These are phyloP conservation scores for Anthrax anthrax DNA, from an alignment of 2,888 invertebrate genomes.

Conservation along the genomic window DNA sequence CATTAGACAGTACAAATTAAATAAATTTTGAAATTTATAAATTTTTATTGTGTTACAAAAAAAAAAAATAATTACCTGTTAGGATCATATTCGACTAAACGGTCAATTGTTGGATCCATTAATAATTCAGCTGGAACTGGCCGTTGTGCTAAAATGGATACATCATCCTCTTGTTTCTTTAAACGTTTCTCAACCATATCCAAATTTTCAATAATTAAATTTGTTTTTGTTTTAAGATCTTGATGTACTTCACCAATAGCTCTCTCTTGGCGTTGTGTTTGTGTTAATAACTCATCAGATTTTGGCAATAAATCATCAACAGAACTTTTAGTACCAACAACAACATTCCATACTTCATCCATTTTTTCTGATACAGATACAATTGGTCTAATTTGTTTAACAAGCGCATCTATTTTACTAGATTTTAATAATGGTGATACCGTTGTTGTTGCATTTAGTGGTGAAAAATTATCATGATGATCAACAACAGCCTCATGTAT, in stretches of 20 bases:
- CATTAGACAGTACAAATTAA: too few relatives aligned
- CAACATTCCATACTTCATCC: slow-evolving; percentile 84
- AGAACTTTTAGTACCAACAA: slow-evolving; percentile 76
- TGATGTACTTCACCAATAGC: slow-evolving; percentile 77
- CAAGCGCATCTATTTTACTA: slow-evolving; percentile 67
- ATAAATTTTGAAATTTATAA: too few relatives aligned
- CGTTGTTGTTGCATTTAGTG: slow-evolving; percentile 39
- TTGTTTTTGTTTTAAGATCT: slow-evolving; percentile 66
- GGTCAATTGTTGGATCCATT: slow-evolving; percentile 62
- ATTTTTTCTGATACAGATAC: slow-evolving; percentile 76
- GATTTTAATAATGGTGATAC: slow-evolving; percentile 44
- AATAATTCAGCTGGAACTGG: slow-evolving; percentile 61
- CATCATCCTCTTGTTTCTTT: slow-evolving; percentile 75
- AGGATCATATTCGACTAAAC: slow-evolving; percentile 64
- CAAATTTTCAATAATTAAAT: slow-evolving; percentile 74
- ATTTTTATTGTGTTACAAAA: too few relatives aligned
- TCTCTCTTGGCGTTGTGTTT: slow-evolving; percentile 73
- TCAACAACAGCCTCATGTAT: slow-evolving; percentile 74
- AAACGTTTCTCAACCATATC: slow-evolving; percentile 72
- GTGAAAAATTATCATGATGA: slow-evolving; percentile 38
- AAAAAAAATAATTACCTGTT: slow-evolving; percentile 38
- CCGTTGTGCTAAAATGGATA: slow-evolving; percentile 59
- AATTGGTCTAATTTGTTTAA: slow-evolving; percentile 71
- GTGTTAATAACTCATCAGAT: slow-evolving; percentile 70
- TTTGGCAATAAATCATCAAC: slow-evolving; percentile 76